A percentile compares a stretch with the other conserved stretches of the same genome.
Conservation (phyloP, 2,113 vertebrate species). For the Chamaea fasciata region DNA sequence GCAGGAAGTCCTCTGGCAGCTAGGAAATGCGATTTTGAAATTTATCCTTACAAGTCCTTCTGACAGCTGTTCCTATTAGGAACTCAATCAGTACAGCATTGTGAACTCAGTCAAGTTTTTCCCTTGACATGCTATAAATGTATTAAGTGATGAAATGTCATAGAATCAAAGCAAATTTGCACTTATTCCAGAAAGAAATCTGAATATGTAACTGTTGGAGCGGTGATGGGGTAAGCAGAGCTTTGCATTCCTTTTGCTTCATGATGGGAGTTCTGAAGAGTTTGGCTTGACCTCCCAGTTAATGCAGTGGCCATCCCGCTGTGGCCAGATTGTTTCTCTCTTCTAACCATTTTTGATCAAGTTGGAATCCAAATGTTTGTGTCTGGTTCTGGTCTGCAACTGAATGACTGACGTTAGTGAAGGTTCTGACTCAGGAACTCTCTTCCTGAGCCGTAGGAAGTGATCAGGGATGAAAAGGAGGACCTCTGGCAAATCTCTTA, state of each 20-base stretch:
- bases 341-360: background rate
- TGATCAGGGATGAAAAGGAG: background rate
- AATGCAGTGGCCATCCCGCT: background rate
- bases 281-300: background rate
- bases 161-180: slow-evolving; percentile 35
- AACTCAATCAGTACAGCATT: slow-evolving; percentile 28
- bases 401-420: background rate
- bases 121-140: slow-evolving; percentile 25
- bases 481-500: background rate
- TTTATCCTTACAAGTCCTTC: background rate
- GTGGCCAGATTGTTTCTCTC: background rate
- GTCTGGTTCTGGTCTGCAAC: background rate
- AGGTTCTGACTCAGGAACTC: background rate
- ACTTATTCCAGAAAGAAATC: slow-evolving; percentile 29
- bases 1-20: background rate
- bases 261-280: background rate
- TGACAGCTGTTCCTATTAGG: slow-evolving; percentile 47
- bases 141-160: slow-evolving; percentile 49
- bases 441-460: background rate
- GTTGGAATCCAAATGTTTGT: background rate
- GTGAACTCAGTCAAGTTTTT: slow-evolving; percentile 39
- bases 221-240: background rate
- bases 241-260: background rate
- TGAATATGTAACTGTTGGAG: background rate
- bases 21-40: background rate